Base-by-base conservation (phyloP, 2,888 invertebrate species). In the Ophioninae sp. region DNA sequence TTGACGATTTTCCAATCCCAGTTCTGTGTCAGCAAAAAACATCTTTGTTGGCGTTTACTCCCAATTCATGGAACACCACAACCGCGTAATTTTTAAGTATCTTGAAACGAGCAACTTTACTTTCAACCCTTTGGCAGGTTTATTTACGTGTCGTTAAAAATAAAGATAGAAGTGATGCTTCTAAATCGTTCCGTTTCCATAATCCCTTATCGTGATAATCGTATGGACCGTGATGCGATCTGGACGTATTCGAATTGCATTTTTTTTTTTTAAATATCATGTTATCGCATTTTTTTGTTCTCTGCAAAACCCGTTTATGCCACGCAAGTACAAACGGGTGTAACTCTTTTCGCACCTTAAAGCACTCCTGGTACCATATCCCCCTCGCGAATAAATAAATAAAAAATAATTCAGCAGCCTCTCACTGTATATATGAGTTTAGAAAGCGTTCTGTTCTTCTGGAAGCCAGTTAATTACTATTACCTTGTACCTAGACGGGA, bases 261-360 rank as follows among this genome's bases (percentile, higher is more conserved):
- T 68, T 57, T 69, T 30, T 64, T 80, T 13, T 72, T 57, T 37
- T 56, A 78, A 8, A 5, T 62, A 57, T 80, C 44, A 65, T 75
- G 74, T 44, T 64, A 57, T 73, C 68, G 37, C 78, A 44, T 73
- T 74, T 57, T 59, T 72, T 59, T 70, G 50, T 37, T 73, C 64
- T 39, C 64, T 37, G 6, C 64, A 17, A 70, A 41, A 59, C 59
- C 20, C 17, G 37, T 69, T 81, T 73, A 68, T 41, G 59, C 61
- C 73, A 70, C 64, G 56, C 59, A 75, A 75, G 13, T 76, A 79
- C 30, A 30, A 30, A 30, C 30, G 30, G 30, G 30, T 30, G 30
- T 83, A 83, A 70, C 74, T 81, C 44, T 73, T 83, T 68, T 82
- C 70, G 85, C 84, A 85, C 84, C 85, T 69, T 84, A 82, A 84